Base-by-base conservation (phyloP, 1,140 invertebrate species). In the Leptinotarsa defecta region DNA sequence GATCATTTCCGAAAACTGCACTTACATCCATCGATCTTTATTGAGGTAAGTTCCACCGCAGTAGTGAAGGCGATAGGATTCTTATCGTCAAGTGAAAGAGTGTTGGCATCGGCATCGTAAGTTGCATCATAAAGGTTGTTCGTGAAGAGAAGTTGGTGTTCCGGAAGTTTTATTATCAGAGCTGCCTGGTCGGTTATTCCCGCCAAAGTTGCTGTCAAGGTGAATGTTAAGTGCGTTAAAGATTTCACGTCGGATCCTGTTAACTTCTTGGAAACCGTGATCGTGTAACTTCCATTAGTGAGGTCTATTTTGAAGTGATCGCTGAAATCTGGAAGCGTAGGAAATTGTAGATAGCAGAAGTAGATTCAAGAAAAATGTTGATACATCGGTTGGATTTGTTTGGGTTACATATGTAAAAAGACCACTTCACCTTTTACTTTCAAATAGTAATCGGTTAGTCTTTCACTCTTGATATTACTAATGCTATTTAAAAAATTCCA, bases 1-100 rank as follows among this genome's bases (percentile, higher is more conserved):
- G 15, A n/a, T 15, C 6, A 19, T 17, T 57, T 57, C 52, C 15
- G 3, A 15, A 57, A 15, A 43, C 15, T 22, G 24, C 71, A 76
- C 75, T 76, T 76, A 76, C 74, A 15, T 69, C 19, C 68, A n/a
- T 63, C 68, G 20, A 67, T 43, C 19, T 70, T 24, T 63, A 78
- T 74, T 17, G 19, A 57, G 20, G 76, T 61, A 6, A 22, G 48
- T 8, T 70, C 20, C 62, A 57, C 73, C 19, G 70, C 64, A 11
- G 64, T 61, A n/a, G 68, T 57, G 43, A 73, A 73, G 6, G 20
- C 43, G 15, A 73, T 73, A 22, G 65, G 65, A 27, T 27, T 20
- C 3, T 61, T 48, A 15, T 48, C 22, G 49, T 73, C 63, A 61
- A 57, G 13, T 4, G 19, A 34, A 4, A 61, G 13, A 19, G 34